Percentiles rank a stretch among this genome's conserved stretches.
Conservation (phyloP, 2,888 invertebrate genomes). For the Drosophila putrida region DNA sequence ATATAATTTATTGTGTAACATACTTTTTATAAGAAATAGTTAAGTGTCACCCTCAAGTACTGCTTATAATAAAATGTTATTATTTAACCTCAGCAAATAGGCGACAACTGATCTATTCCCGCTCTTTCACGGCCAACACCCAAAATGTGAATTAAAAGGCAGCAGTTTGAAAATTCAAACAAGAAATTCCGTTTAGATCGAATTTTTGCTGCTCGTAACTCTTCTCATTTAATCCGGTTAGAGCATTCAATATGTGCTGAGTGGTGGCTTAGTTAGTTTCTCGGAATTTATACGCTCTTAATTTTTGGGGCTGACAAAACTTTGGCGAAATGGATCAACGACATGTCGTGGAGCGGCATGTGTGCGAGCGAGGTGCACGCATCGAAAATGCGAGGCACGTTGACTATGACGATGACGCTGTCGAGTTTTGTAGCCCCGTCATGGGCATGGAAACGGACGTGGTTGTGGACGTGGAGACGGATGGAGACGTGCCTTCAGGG, state of each 20-base stretch:
- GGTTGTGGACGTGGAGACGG: constrained; percentile 32
- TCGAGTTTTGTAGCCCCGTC: constrained; percentile 32
- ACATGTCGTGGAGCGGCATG: constrained; percentile 53
- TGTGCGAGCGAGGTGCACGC: constrained; percentile 41
- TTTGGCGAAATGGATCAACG: constrained; percentile 76
- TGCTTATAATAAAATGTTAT: too few relatives aligned
- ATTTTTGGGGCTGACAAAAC: constrained; percentile 57
- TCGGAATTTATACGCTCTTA: constrained; percentile 44
- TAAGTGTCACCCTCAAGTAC: not conserved
- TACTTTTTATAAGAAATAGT: not conserved
- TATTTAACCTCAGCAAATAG: too few relatives aligned
- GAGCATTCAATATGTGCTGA: constrained; percentile 43
- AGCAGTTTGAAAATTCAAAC: not conserved
- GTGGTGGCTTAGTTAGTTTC: constrained; percentile 26
- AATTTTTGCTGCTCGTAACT: constrained; percentile 5
- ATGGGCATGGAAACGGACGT: constrained; percentile 60
- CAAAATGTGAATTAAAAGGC: not conserved
- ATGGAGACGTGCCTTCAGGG: constrained; percentile 19
- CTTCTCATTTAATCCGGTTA: constrained; percentile 18
- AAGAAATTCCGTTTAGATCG: not conserved
- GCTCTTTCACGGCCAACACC: not conserved
- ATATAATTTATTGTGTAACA: not conserved
- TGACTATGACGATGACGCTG: constrained; percentile 62
- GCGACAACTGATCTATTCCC: not conserved
- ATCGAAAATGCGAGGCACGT: constrained; percentile 63